Percentiles rank a stretch among this genome's conserved stretches.
These are phyloP conservation scores for Beris morrisii DNA, from an alignment of 2,888 invertebrate genomes.

Conservation along the genomic window DNA sequence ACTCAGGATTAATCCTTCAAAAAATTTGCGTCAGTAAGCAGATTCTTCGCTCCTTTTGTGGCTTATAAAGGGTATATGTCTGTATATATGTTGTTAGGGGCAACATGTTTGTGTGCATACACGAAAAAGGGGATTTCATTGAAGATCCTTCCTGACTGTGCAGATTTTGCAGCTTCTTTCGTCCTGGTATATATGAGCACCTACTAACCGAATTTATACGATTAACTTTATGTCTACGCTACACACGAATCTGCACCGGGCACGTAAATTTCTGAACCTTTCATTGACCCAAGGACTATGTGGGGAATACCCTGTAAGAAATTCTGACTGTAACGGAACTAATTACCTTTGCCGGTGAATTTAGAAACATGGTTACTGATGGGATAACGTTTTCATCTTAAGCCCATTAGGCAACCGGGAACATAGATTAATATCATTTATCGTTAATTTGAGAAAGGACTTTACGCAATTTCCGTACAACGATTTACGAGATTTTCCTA, in stretches of 20 bases:
- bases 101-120: too few relatives aligned
- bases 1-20: conserved; percentile 4
- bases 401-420: conserved; percentile 1
- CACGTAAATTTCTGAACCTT: not conserved
- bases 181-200: not conserved
- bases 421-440: not conserved
- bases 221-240: conserved; percentile 11
- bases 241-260: not conserved
- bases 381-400: not conserved
- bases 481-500: not conserved
- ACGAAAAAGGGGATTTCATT: not conserved
- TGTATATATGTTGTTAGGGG: too few relatives aligned
- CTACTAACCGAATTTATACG: conserved; percentile 2
- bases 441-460: conserved; percentile 2
- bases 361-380: not conserved
- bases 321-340: not conserved
- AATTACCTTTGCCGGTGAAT: conserved; percentile 8
- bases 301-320: not conserved
- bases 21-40: not conserved
- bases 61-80: too few relatives aligned
- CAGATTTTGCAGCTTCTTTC: not conserved
- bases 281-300: conserved; percentile 1
- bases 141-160: not conserved
- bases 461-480: not conserved
- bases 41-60: not conserved